Evolutionary conservation across 2,888 invertebrate species (phyloP), one percentile per base, ranked within the genome.

Genomic region (Nasonia oneida): DNA sequence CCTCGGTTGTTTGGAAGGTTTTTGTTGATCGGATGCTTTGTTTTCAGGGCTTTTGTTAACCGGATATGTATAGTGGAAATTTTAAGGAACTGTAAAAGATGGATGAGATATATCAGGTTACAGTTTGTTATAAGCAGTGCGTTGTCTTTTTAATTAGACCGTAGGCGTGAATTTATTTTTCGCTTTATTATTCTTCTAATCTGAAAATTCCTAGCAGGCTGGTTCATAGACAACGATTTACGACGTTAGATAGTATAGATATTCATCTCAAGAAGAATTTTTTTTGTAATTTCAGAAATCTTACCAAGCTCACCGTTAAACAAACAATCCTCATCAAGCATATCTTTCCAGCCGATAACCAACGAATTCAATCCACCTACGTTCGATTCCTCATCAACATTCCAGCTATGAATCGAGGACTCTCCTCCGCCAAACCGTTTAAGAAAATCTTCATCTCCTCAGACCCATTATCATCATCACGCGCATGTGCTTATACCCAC

Each of bases 361-460:
- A 61, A 61, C 8, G 23, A 61, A 61, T 23, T 61, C 23, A 61
- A 64, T 23, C 18, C 0, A 1, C 8, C 67, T 2, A 33, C 29
- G 6, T 61, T 23, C 29, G 33, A 29, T 67, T 29, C 14, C 67
- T 67, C 67, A 67, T 14, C n/a, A 33, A 67, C 3, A 67, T 29
- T 67, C 12, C 29, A 67, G 1, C 33, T 8, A 29, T 15, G 67
- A 3, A 67, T 15, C 33, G 29, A 12, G 15, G 14, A 12, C 12
- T 67, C 33, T 33, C 29, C n/a, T 29, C 23, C 23, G 14, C 39
- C 64, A 10, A 77, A 77, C 64, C 42, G 3, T 67, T 50, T 18
- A 78, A n/a, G 39, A 71, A 57, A 80, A 57, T 33, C 57, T 37
- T 37, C 50, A 71, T 80, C 71, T 39, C n/a, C 5, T n/a, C 23